A percentile compares a stretch with the other conserved stretches of the same genome.
phyloP scores from a whole-genome alignment of 2,797 vertebrate genomes.

The Gobionotothen gibberifrons region DNA sequence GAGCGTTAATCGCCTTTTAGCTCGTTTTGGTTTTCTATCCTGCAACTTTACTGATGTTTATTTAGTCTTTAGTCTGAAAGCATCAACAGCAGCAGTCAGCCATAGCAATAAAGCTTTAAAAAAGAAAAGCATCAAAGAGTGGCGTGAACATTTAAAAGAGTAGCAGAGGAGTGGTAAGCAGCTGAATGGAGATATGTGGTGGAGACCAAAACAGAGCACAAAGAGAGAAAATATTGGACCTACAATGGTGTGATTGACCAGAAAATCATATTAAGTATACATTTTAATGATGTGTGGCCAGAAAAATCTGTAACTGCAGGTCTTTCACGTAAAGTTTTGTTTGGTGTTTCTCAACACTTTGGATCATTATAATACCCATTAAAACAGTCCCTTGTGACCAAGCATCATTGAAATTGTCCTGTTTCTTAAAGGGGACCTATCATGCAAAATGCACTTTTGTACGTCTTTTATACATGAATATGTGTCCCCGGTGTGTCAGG shows the following conservation, averaged over 20 bases:
- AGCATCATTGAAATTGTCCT: background rate
- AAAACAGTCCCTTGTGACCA: background rate
- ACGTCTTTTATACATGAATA: too few relatives aligned
- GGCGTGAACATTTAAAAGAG: too few relatives aligned
- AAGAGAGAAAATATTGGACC: background rate
- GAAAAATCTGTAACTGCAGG: too few relatives aligned
- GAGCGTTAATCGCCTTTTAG: background rate
- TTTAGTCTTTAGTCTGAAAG: background rate
- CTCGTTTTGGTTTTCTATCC: background rate
- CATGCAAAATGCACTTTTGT: too few relatives aligned
- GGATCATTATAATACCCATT: background rate
- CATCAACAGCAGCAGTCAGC: background rate
- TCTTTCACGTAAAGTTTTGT: background rate
- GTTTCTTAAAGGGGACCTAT: too few relatives aligned
- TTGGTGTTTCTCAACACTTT: background rate
- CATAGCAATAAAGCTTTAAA: background rate
- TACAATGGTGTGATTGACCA: too few relatives aligned
- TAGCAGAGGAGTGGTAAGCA: background rate
- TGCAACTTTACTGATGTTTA: background rate
- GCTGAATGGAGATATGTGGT: background rate
- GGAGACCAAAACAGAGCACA: background rate
- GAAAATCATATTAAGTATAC: too few relatives aligned
- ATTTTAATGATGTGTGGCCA: too few relatives aligned
- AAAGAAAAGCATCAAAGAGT: background rate
- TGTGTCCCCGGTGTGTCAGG: too few relatives aligned